A percentile compares a stretch with the other conserved stretches of the same genome.
phyloP scores from a whole-genome alignment of 2,113 vertebrate genomes.

The Sarotherodon lohbergeri region DNA sequence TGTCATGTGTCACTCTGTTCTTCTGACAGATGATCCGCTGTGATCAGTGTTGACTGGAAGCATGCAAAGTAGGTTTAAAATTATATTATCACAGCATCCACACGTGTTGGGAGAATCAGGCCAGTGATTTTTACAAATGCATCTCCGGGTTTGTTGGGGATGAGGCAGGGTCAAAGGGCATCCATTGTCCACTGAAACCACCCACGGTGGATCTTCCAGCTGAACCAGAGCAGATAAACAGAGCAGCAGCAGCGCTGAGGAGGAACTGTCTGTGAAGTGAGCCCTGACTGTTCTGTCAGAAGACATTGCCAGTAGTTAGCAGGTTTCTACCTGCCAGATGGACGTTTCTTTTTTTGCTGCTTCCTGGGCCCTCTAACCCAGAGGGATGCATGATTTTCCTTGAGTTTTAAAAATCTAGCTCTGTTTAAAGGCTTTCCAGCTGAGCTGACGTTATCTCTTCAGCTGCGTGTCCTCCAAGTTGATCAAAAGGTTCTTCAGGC shows the following conservation, averaged over 20 bases:
- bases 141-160: constrained; percentile 5
- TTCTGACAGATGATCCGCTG: background rate
- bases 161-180: constrained; percentile 38
- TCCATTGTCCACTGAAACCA: constrained; percentile 10
- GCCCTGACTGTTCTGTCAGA: background rate
- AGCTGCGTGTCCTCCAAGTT: background rate
- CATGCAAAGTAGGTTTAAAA: background rate
- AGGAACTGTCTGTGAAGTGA: background rate
- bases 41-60: background rate
- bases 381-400: background rate
- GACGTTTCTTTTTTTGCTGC: background rate
- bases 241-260: background rate
- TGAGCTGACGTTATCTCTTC: background rate
- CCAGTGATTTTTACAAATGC: constrained; percentile 8
- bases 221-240: constrained; percentile 12
- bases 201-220: constrained; percentile 17
- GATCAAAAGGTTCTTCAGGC: background rate
- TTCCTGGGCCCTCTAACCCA: background rate
- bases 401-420: background rate
- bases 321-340: constrained; percentile 17
- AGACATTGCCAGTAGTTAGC: background rate
- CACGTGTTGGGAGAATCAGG: background rate
- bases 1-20: background rate
- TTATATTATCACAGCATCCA: background rate
- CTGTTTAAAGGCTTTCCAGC: background rate